These are phyloP conservation scores for Danionella cerebrum DNA, from an alignment of 2,113 vertebrate genomes.

Conservation along the genomic window DNA sequence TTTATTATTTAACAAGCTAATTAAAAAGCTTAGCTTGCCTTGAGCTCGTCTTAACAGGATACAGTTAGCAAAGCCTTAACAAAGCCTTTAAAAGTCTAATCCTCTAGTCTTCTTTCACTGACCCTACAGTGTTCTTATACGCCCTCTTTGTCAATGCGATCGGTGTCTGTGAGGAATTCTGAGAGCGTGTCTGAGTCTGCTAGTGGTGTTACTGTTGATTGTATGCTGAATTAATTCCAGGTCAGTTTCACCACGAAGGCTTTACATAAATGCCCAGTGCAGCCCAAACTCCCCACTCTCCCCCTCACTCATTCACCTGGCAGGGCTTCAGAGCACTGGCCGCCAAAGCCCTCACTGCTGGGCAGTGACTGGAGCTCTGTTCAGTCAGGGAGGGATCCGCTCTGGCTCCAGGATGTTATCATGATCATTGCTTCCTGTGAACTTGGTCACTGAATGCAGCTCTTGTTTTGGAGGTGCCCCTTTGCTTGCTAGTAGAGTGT, in stretches of 20 bases:
- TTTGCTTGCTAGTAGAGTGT: too few species aligned
- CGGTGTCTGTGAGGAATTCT: not conserved
- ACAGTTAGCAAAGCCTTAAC: not conserved
- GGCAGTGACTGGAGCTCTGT: conserved; percentile 15
- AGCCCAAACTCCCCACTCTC: not conserved
- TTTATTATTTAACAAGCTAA: too few species aligned
- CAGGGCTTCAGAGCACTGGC: conserved; percentile 20
- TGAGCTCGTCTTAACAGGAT: not conserved
- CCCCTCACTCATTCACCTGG: conserved; percentile 34
- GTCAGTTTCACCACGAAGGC: not conserved
- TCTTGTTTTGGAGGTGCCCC: conserved; percentile 2
- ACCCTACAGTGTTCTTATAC: conserved; percentile 23
- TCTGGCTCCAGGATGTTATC: conserved; percentile 36
- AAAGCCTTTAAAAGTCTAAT: not conserved
- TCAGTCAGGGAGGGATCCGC: not conserved
- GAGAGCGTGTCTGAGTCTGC: not conserved
- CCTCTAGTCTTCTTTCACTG: conserved; percentile 8
- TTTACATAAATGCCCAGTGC: not conserved
- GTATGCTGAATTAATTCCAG: conserved; percentile 7
- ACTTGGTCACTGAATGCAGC: conserved; percentile 16
- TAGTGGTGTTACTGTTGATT: not conserved
- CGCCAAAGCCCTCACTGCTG: conserved; percentile 6
- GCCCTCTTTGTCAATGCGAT: conserved; percentile 21
- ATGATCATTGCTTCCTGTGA: conserved; percentile 32
- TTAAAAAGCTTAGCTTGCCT: not conserved